These are phyloP conservation scores for Drosophila pruinosa DNA, from an alignment of 1,140 invertebrate species.

Conservation along the genomic window DNA sequence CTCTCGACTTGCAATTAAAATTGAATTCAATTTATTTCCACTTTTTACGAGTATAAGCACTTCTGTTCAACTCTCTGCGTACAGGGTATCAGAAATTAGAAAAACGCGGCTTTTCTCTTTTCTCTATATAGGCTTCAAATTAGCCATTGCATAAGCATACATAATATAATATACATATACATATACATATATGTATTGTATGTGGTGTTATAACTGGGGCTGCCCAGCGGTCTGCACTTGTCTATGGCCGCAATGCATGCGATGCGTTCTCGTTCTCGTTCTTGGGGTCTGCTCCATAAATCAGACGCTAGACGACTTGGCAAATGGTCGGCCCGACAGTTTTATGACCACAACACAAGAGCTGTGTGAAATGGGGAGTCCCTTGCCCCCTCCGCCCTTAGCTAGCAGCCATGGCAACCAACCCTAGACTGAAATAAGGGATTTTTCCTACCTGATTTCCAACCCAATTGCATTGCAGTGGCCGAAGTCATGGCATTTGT, in stretches of 20 bases:
- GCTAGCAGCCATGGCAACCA: slow-evolving; percentile 14
- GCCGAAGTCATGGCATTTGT: slow-evolving; percentile 9
- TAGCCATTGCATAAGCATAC: neutral
- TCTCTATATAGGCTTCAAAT: slow-evolving; percentile 5
- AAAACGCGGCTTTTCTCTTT: slow-evolving; percentile 1
- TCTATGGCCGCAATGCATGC: slow-evolving; percentile 42
- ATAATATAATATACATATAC: neutral
- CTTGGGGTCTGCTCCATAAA: slow-evolving; percentile 49
- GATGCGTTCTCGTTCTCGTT: slow-evolving; percentile 1
- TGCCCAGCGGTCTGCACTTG: slow-evolving; percentile 27
- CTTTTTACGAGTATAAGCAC: too few relatives aligned
- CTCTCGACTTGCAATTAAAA: too few relatives aligned
- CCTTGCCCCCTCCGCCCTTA: too few relatives aligned
- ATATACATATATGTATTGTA: neutral
- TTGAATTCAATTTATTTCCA: neutral
- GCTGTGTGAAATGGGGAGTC: slow-evolving; percentile 9
- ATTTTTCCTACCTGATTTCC: neutral
- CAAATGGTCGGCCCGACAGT: slow-evolving; percentile 61
- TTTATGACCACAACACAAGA: slow-evolving; percentile 67
- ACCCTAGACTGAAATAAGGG: slow-evolving; percentile 13
- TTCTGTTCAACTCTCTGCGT: too few relatives aligned
- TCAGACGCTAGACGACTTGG: slow-evolving; percentile 53
- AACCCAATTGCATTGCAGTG: slow-evolving; percentile 18
- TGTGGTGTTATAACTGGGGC: neutral
- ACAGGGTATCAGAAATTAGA: slow-evolving; percentile 7